Evolutionary conservation across 1,140 invertebrate genomes (phyloP).

Genomic region (Arion vulgaris): DNA sequence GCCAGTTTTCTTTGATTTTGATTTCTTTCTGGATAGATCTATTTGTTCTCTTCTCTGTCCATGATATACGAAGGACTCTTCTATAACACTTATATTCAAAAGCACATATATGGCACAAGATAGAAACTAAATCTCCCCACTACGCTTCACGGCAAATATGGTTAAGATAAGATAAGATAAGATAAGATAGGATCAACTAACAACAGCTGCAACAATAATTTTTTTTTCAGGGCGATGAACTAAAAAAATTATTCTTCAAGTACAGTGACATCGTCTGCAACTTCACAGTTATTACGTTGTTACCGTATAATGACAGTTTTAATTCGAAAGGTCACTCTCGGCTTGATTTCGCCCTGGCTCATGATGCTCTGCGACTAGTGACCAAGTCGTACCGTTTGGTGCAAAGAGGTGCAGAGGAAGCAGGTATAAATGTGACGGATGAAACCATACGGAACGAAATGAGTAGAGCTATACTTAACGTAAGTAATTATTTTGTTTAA

Average conservation of each 20-base stretch:
- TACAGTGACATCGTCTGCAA: conserved; percentile 61
- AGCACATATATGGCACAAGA: no score
- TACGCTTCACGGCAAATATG: no score
- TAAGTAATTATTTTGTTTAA: conserved; percentile 16
- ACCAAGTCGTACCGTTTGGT: conserved; percentile 3
- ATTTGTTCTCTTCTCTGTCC: no score
- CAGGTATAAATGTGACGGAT: neutral
- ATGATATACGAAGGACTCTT: no score
- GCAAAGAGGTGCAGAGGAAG: neutral
- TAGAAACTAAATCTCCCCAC: no score
- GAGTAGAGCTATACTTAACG: conserved; percentile 29
- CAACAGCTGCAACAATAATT: no score
- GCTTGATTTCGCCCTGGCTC: conserved; percentile 45
- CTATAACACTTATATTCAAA: no score
- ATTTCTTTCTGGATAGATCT: no score
- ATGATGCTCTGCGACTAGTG: conserved; percentile 50
- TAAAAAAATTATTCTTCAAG: conserved; percentile 46
- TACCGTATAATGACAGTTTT: conserved; percentile 43
- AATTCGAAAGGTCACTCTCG: neutral
- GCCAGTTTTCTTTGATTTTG: no score
- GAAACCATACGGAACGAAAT: conserved; percentile 28
- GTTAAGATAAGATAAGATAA: no score
- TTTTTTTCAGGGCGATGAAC: conserved; percentile 52
- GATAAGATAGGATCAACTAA: no score
- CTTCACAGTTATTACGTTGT: conserved; percentile 58